A percentile compares a stretch with the other conserved stretches of the same genome.
These are phyloP conservation scores for Vireo altiloquus DNA, from an alignment of 2,113 vertebrate species.

Conservation along the genomic window DNA sequence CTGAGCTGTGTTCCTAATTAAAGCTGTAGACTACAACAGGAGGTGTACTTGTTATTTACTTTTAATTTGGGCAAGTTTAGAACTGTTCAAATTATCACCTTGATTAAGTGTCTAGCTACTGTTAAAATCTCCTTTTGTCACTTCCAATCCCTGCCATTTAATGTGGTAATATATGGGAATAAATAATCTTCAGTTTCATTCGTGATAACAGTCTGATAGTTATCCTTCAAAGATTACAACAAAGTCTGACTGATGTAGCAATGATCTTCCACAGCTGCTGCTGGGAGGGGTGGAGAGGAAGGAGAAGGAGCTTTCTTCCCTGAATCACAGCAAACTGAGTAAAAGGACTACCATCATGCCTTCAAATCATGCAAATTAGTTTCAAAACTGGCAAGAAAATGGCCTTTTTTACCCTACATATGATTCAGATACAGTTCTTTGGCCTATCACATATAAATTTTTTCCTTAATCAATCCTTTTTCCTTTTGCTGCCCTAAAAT, in stretches of 20 bases:
- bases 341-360: neutral
- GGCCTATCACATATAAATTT: neutral
- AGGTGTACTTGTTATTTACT: neutral
- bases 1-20: neutral
- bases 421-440: neutral
- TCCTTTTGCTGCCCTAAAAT: neutral
- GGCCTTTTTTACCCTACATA: neutral
- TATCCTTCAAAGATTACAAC: neutral
- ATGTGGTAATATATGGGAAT: neutral
- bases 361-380: neutral
- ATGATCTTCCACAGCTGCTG: neutral
- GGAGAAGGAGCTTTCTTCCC: neutral
- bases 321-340: neutral
- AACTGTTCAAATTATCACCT: neutral
- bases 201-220: neutral
- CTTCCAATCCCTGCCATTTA: neutral
- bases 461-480: too few relatives aligned
- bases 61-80: neutral
- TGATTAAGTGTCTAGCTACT: neutral
- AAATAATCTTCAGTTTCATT: neutral
- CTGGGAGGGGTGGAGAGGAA: fast-evolving
- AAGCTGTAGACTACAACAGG: neutral
- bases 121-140: neutral
- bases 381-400: neutral
- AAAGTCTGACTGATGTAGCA: neutral